These are phyloP conservation scores for Mesoligia furuncula DNA, from an alignment of 2,888 invertebrate species.

Conservation along the genomic window DNA sequence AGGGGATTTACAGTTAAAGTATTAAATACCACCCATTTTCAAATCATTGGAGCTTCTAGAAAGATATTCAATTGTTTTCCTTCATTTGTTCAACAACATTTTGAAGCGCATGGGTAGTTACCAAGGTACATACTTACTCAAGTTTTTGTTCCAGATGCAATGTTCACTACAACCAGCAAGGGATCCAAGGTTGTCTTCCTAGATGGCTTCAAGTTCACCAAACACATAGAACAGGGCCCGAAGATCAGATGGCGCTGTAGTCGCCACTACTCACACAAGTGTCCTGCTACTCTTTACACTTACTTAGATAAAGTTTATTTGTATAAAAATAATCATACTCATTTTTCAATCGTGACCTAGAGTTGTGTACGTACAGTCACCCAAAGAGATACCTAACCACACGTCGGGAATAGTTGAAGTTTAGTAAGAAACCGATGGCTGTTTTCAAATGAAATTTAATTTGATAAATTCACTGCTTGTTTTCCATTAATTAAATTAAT, in stretches of 20 bases:
- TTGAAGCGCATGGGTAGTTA: not conserved
- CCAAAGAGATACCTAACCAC: no score
- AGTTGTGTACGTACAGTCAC: no score
- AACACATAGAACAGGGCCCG: constrained; percentile 15
- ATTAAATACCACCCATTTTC: no score
- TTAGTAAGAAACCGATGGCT: no score
- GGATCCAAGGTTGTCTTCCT: constrained; percentile 18
- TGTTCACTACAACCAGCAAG: constrained; percentile 10
- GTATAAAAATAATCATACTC: constrained; percentile 24
- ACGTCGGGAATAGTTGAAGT: no score
- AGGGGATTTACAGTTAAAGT: no score
- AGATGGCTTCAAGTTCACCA: constrained; percentile 32
- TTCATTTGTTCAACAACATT: not conserved
- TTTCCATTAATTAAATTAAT: no score
- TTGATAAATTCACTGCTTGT: no score
- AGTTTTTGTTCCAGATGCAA: constrained; percentile 44
- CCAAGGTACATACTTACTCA: constrained; percentile 10
- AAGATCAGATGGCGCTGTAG: constrained; percentile 32
- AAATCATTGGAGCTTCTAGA: not conserved
- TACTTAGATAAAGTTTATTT: not conserved
- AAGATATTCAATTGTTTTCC: not conserved
- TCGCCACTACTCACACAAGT: constrained; percentile 22
- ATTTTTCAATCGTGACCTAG: not conserved
- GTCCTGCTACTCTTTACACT: constrained; percentile 23
- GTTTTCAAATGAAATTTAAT: no score